Conservation (phyloP, 2,797 vertebrate genomes). For the Sphenodon punctatus region DNA sequence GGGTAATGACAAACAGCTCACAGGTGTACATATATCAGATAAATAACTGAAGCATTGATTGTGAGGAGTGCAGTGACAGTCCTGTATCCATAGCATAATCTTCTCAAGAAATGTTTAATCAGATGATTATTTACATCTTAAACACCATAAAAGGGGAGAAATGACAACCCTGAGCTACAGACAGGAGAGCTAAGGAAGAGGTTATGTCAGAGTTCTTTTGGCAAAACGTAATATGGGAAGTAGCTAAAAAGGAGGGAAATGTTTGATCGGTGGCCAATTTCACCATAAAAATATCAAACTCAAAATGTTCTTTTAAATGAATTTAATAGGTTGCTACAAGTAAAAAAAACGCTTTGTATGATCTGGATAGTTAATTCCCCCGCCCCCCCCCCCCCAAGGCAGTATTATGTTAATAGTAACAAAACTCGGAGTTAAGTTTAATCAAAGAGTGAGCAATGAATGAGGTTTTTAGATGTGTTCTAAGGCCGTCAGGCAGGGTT, state of each 20-base stretch:
- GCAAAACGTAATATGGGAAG: constrained; percentile 61
- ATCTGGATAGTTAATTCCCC: too few species aligned
- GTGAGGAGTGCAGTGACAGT: constrained; percentile 64
- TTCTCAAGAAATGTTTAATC: constrained; percentile 74
- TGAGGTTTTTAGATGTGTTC: too few species aligned
- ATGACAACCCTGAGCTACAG: constrained; percentile 63
- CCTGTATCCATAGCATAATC: constrained; percentile 71
- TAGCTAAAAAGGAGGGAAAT: background rate
- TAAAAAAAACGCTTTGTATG: too few species aligned
- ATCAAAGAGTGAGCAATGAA: too few species aligned
- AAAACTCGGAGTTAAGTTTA: too few species aligned
- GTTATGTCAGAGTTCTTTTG: constrained; percentile 47
- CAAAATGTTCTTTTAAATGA: too few species aligned
- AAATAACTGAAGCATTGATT: constrained; percentile 74
- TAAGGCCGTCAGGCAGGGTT: too few species aligned
- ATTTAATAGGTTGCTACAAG: too few species aligned
- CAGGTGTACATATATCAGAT: constrained; percentile 73
- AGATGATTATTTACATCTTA: constrained; percentile 75
- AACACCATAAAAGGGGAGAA: constrained; percentile 67
- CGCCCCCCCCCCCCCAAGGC: too few species aligned
- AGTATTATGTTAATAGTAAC: too few species aligned
- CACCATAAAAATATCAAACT: too few species aligned
- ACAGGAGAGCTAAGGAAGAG: constrained; percentile 63
- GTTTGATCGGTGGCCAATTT: too few species aligned
- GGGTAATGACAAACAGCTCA: constrained; percentile 70